These are phyloP conservation scores for Sesia apiformis DNA, from an alignment of 2,888 invertebrate genomes.

Conservation along the genomic window DNA sequence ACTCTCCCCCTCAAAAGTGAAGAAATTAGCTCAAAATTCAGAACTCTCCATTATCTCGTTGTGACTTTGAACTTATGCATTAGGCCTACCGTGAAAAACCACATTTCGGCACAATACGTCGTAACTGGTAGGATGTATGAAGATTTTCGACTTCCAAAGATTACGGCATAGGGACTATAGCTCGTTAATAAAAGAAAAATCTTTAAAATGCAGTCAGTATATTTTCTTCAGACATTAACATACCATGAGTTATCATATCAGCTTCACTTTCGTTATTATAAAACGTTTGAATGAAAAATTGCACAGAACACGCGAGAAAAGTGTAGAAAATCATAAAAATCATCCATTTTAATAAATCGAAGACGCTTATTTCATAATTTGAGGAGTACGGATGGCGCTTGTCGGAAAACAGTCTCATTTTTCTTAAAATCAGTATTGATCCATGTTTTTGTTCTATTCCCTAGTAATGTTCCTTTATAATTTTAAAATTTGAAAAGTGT, in stretches of 20 bases:
- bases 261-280: conserved; percentile 27
- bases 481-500: not conserved
- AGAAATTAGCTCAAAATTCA: too few relatives aligned
- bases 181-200: too few relatives aligned
- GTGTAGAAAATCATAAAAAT: conserved; percentile 28
- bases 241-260: conserved; percentile 25
- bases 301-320: conserved; percentile 32
- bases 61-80: too few relatives aligned
- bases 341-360: conserved; percentile 30
- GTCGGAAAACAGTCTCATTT: conserved; percentile 26
- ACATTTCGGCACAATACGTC: too few relatives aligned
- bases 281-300: conserved; percentile 31
- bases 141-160: too few relatives aligned
- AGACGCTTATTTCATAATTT: conserved; percentile 25
- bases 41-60: too few relatives aligned
- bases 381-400: conserved; percentile 27
- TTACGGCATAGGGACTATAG: too few relatives aligned
- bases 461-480: not conserved
- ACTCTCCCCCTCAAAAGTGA: too few relatives aligned
- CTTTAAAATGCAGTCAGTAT: not conserved
- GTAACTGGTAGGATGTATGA: too few relatives aligned
- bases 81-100: too few relatives aligned
- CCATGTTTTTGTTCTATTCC: not conserved
- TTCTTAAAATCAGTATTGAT: not conserved
- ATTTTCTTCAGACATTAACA: not conserved